Base-by-base conservation (phyloP, 1,140 invertebrate genomes). In the Charaxes varanes region DNA sequence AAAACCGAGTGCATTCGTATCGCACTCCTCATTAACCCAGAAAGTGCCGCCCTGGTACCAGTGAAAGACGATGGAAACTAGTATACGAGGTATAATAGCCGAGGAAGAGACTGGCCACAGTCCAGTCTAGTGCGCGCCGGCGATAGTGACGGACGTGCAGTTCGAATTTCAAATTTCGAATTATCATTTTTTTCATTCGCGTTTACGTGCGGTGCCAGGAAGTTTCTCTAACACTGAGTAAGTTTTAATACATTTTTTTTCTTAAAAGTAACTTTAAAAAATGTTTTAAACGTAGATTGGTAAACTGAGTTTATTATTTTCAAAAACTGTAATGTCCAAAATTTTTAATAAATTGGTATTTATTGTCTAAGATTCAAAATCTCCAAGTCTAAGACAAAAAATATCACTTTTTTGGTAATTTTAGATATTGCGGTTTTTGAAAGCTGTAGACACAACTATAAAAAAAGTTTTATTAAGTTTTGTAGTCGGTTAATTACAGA, bases 21-120 rank as follows among this genome's bases (percentile, higher is more conserved):
- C 66, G 57, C 55, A 53, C 51, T 79, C 60, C 62, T 74, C 76
- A 80, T 80, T 80, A 80, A 80, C 72, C 76, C 70, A 80, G 64
- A 77, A 77, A 77, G 55, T 63, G 59, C 49, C 66, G 56, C 54
- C 53, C 59, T 54, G 53, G n/a, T n/a, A n/a, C 60, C 68, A 77
- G 76, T 77, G 76, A 80, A 77, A 80, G 76, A 77, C 67, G 67
- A 68, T 62, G 67, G 61, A 70, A 72, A 67, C 64, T 73, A 72
- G 69, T 72, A 68, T 73, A 65, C 59, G 63, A 73, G 64, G 72
- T 80, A 77, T 74, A 77, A 74, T 79, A 72, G 66, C 48, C 49
- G 34, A 53, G 45, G 53, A 46, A 31, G 53, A 30, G 41, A 37
- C 47, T 40, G 44, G 21, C 45, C 46, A 61, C 46, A 40, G 45